phyloP scores from a whole-genome alignment of 2,888 invertebrate genomes.

The Pristionchus maxplancki region DNA sequence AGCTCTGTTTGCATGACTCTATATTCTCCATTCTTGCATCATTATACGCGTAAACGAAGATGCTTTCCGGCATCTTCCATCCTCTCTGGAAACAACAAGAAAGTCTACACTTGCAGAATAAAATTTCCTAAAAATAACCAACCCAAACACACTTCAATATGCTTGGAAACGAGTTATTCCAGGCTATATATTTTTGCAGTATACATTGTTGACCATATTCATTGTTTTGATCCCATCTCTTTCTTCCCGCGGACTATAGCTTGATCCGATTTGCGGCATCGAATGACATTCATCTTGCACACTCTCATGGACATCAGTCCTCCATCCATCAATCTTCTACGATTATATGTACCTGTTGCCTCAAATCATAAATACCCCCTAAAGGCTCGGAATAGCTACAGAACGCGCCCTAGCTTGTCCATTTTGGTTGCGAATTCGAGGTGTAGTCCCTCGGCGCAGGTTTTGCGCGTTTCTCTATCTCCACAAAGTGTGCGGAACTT shows the following conservation, averaged over 20 bases:
- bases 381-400: too few relatives aligned
- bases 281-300: background rate
- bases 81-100: background rate
- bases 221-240: background rate
- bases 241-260: background rate
- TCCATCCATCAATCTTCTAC: background rate
- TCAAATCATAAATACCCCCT: too few relatives aligned
- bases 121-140: background rate
- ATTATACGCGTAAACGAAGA: conserved; percentile 1
- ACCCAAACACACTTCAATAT: background rate
- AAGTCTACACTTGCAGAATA: background rate
- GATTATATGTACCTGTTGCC: too few relatives aligned
- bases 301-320: background rate
- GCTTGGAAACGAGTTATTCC: background rate
- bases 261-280: background rate
- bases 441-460: too few relatives aligned
- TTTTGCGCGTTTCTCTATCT: too few relatives aligned
- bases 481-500: too few relatives aligned
- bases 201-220: background rate
- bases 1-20: background rate
- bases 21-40: conserved; percentile 3
- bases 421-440: too few relatives aligned
- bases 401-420: too few relatives aligned
- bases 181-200: background rate
- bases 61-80: background rate